These are phyloP conservation scores for Sphyrna mokarran DNA, from an alignment of 2,113 vertebrate genomes.

Conservation along the genomic window DNA sequence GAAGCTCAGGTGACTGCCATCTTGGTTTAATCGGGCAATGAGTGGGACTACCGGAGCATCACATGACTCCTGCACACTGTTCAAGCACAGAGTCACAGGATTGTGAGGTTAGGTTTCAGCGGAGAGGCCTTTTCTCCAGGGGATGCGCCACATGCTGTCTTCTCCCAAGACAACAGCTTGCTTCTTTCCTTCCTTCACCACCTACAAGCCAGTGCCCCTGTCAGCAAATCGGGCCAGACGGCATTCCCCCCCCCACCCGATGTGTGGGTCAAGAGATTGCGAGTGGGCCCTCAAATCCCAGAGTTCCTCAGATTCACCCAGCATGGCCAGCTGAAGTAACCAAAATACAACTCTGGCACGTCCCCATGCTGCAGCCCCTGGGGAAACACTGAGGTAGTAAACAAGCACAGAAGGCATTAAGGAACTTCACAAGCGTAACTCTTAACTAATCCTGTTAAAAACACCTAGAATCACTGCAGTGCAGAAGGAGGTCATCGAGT, in stretches of 20 bases:
- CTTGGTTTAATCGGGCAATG: background rate
- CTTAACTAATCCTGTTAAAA: background rate
- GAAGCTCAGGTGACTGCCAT: background rate
- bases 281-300: background rate
- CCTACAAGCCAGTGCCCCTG: too few species aligned
- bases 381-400: background rate
- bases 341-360: background rate
- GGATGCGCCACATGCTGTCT: background rate
- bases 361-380: background rate
- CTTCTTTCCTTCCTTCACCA: background rate
- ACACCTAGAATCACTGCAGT: background rate
- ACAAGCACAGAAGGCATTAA: background rate
- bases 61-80: background rate
- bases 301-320: background rate
- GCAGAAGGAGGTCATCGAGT: too few species aligned
- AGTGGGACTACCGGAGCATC: background rate
- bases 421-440: background rate
- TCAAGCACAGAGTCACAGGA: background rate
- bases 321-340: background rate
- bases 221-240: background rate
- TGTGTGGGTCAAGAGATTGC: background rate
- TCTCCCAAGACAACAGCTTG: background rate
- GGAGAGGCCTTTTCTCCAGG: background rate
- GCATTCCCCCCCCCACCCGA: too few species aligned
- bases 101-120: background rate